Evolutionary conservation across 2,113 vertebrate species (phyloP).

Genomic region (Ailurus styani): DNA sequence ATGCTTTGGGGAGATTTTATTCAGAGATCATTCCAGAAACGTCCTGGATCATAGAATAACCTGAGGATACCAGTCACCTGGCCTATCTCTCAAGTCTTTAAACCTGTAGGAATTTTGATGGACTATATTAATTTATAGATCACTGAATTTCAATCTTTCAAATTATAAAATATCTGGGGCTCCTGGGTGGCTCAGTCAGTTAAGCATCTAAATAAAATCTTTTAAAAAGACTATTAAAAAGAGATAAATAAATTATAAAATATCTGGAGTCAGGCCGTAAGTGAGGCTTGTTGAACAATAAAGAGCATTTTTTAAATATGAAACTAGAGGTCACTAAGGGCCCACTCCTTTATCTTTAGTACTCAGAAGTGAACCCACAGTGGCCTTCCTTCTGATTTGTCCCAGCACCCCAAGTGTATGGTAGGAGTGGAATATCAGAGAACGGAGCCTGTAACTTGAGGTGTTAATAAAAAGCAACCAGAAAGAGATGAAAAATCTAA

Average conservation of each 20-base stretch:
- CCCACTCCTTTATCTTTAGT: background rate
- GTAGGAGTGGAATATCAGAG: background rate
- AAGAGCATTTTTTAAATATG: background rate
- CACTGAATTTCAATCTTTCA: background rate
- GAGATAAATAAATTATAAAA: background rate
- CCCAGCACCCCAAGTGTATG: conserved; percentile 37
- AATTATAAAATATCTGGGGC: background rate
- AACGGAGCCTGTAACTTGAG: background rate
- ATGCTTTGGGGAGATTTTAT: background rate
- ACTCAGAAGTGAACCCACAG: background rate
- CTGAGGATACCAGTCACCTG: background rate
- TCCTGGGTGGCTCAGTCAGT: background rate
- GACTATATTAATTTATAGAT: background rate
- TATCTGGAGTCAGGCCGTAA: accelerated
- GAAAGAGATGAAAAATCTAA: background rate
- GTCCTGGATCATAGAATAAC: background rate
- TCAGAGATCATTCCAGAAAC: background rate
- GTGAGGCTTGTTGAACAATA: background rate
- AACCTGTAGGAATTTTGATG: background rate
- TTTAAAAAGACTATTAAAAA: background rate
- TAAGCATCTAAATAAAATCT: background rate
- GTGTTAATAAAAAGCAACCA: background rate
- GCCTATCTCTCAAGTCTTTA: background rate
- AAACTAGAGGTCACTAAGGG: conserved; percentile 55
- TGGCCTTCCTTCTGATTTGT: conserved; percentile 46